phyloP scores from a whole-genome alignment of 2,113 vertebrate species.

The Chaenogobius annularis region DNA sequence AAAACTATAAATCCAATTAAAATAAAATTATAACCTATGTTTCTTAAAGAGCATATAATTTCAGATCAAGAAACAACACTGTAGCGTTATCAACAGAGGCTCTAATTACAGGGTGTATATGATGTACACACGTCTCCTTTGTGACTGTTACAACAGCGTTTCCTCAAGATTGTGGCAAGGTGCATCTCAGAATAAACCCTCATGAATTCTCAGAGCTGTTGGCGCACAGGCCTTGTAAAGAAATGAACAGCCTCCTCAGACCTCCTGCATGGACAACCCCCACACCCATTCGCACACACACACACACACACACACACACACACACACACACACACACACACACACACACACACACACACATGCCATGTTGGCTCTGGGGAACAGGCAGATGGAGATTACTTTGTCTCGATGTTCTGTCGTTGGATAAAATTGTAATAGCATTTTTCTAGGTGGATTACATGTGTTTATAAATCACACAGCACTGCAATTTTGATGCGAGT shows the following conservation, averaged over 20 bases:
- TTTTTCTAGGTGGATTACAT: conserved; percentile 5
- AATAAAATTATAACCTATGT: no score
- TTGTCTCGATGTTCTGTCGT: not conserved
- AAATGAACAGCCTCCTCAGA: conserved; percentile 23
- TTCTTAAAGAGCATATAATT: no score
- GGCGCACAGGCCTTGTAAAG: conserved; percentile 9
- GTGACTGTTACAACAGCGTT: conserved; percentile 36
- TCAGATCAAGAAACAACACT: not conserved
- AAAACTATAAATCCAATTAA: no score
- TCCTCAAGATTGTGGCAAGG: conserved; percentile 13
- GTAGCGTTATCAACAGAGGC: no score
- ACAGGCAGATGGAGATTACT: conserved; percentile 41
- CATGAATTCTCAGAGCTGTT: conserved; percentile 21
- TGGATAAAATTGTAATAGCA: not conserved
- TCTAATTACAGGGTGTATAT: no score
- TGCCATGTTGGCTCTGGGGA: conserved; percentile 9
- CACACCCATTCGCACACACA: no score
- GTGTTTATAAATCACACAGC: not conserved
- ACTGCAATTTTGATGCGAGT: not conserved
- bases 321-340: no score
- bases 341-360: no score
- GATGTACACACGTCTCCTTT: conserved; percentile 16
- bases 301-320: no score
- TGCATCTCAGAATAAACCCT: conserved; percentile 13
- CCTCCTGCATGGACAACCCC: conserved; percentile 2